Conservation (phyloP, 1,140 invertebrate genomes). For the Brachionus manjavacas region DNA sequence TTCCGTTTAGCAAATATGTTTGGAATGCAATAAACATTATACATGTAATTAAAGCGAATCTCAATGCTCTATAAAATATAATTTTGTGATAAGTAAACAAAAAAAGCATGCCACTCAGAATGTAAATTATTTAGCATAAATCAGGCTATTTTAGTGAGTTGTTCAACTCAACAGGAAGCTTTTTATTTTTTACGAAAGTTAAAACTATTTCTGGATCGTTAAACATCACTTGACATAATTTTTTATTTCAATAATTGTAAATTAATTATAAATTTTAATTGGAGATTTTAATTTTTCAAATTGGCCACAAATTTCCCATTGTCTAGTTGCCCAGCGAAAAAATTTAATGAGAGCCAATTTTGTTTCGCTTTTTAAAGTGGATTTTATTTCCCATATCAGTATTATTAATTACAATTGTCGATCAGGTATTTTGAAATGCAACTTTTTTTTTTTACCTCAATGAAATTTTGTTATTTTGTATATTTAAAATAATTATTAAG, state of each 20-base stretch:
- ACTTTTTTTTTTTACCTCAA: too few species aligned
- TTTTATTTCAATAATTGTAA: background rate
- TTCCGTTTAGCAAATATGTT: background rate
- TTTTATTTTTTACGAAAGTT: background rate
- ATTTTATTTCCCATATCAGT: background rate
- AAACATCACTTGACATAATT: slow-evolving; percentile 4
- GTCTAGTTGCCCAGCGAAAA: background rate
- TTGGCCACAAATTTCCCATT: background rate
- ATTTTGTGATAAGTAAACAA: background rate
- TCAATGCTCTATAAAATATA: background rate
- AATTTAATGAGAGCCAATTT: background rate
- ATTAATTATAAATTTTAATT: background rate
- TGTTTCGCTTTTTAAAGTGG: background rate
- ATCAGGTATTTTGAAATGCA: background rate
- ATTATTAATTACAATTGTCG: background rate
- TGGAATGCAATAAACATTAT: background rate
- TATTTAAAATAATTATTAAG: background rate
- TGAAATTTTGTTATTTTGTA: too few species aligned
- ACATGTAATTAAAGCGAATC: background rate
- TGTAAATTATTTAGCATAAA: background rate
- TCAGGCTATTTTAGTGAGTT: background rate
- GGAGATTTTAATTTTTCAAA: background rate
- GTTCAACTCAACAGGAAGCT: background rate
- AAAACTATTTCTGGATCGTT: background rate
- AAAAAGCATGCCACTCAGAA: background rate